Evolutionary conservation across 2,797 vertebrate species (phyloP).

Genomic region (Pseudopleuronectes americanus): DNA sequence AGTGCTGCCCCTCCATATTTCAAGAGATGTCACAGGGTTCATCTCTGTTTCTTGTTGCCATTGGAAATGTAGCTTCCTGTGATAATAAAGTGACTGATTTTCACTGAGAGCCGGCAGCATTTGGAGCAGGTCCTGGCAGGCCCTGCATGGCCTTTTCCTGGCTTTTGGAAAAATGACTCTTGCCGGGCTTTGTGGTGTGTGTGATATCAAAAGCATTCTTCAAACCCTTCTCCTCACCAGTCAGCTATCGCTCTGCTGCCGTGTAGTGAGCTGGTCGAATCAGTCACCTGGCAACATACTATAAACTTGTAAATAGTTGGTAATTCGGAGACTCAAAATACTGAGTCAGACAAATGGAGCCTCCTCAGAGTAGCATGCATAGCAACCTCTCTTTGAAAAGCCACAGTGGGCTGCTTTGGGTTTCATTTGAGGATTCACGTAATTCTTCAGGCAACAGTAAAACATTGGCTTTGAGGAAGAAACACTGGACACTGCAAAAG

Average conservation of each 20-base stretch:
- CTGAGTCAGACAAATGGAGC: conserved; percentile 25
- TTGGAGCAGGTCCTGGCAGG: conserved; percentile 51
- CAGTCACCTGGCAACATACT: conserved; percentile 70
- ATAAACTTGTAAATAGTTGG: conserved; percentile 50
- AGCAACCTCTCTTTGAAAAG: conserved; percentile 27
- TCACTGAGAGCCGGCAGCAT: conserved; percentile 35
- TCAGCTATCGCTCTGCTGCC: conserved; percentile 22
- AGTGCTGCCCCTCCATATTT: conserved; percentile 22
- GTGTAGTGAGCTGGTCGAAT: conserved; percentile 52
- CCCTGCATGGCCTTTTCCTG: conserved; percentile 39
- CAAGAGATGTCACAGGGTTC: conserved; percentile 38
- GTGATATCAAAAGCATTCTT: conserved; percentile 74
- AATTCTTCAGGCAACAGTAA: conserved; percentile 13
- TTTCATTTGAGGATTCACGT: conserved; percentile 26
- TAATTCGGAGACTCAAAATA: conserved; percentile 46
- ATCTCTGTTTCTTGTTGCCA: conserved; percentile 47
- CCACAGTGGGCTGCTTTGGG: conserved; percentile 20
- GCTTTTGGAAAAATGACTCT: conserved; percentile 49
- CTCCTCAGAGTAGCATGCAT: conserved; percentile 42
- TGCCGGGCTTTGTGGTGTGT: conserved; percentile 59
- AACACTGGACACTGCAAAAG: conserved; percentile 11
- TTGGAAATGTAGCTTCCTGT: conserved; percentile 30
- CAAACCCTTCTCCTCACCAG: conserved; percentile 39
- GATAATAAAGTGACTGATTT: conserved; percentile 51
- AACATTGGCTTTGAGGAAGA: conserved; percentile 9